phyloP scores from a whole-genome alignment of 92 coral and sea anemone genomes.

The Bergia sp. region DNA sequence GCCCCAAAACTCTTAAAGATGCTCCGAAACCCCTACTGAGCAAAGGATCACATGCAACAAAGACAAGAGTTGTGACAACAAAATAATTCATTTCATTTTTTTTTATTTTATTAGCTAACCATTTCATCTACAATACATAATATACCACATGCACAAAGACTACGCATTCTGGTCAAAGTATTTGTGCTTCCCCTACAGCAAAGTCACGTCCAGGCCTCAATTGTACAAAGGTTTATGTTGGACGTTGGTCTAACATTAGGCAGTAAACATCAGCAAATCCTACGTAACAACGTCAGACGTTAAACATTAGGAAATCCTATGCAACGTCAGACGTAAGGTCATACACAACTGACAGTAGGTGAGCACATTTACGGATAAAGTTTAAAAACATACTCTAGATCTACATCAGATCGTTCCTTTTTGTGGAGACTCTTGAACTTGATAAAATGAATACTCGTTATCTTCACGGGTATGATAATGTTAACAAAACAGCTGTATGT shows the following conservation, averaged over 20 bases:
- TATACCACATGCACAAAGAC: neutral
- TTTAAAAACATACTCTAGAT: neutral
- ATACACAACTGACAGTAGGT: neutral
- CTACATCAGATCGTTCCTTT: neutral
- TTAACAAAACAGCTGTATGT: neutral
- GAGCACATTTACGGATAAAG: neutral
- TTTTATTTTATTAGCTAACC: neutral
- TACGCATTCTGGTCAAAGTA: neutral
- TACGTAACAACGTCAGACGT: no score
- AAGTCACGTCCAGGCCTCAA: no score
- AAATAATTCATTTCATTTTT: neutral
- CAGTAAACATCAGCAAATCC: no score
- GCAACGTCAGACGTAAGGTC: no score
- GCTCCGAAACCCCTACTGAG: no score
- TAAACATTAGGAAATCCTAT: no score
- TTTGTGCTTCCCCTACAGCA: neutral
- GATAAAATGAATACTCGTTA: neutral
- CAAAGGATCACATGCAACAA: no score
- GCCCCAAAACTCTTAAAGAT: no score
- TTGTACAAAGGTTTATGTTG: no score
- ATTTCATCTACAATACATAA: neutral
- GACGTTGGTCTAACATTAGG: no score
- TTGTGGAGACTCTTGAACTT: neutral
- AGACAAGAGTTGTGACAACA: no score
- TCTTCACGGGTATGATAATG: neutral